Evolutionary conservation across 2,888 invertebrate species (phyloP).

Genomic region (Tetrapedia diversipes): DNA sequence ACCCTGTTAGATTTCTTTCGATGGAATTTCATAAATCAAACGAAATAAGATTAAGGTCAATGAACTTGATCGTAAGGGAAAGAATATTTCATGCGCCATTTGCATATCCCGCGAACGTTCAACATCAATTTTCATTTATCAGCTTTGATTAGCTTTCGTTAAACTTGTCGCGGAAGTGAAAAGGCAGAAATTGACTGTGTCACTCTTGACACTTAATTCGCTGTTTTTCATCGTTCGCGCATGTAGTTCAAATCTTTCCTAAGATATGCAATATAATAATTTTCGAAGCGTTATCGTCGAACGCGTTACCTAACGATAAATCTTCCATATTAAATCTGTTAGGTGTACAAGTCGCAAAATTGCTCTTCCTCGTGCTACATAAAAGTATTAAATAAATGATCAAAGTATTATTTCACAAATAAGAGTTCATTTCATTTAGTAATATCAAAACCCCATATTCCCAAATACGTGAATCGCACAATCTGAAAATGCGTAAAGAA

Average conservation of each 20-base stretch:
- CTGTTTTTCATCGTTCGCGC: background rate
- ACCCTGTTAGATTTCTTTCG: background rate
- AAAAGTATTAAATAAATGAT: too few relatives aligned
- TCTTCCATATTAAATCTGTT: too few relatives aligned
- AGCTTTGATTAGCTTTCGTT: background rate
- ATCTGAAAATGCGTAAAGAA: too few relatives aligned
- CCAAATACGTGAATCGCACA: too few relatives aligned
- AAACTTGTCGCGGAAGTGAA: background rate
- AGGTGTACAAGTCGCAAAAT: too few relatives aligned
- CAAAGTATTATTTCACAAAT: too few relatives aligned
- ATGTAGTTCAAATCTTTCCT: background rate
- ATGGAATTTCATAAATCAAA: background rate
- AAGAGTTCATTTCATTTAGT: too few relatives aligned
- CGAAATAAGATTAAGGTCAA: background rate
- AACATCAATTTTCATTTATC: background rate
- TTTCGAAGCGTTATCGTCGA: too few relatives aligned
- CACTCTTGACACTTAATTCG: background rate
- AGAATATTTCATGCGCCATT: background rate
- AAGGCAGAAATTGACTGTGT: background rate
- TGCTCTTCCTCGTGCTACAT: too few relatives aligned
- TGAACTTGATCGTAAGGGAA: background rate
- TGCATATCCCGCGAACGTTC: too few relatives aligned
- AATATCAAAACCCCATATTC: too few relatives aligned
- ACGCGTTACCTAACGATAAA: too few relatives aligned
- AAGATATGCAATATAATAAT: background rate